Percentiles rank a stretch among this genome's conserved stretches.
Evolutionary conservation across 2,113 vertebrate species (phyloP).

Genomic region (Pteronura brasiliensis): DNA sequence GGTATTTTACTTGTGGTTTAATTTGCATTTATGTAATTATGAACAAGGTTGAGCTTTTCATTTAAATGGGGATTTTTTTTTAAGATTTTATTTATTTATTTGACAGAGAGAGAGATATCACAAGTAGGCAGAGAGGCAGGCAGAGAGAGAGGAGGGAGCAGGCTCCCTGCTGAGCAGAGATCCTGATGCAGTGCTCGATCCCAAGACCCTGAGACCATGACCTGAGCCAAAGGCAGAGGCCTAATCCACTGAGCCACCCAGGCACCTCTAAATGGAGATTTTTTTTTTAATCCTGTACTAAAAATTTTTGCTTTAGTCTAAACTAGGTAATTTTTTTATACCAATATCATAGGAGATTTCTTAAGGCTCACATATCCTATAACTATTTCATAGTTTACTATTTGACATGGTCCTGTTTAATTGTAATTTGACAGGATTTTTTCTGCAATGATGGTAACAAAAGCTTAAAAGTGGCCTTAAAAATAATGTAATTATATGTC

Average conservation of each 20-base stretch:
- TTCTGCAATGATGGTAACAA: neutral
- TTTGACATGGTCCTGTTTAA: neutral
- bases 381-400: neutral
- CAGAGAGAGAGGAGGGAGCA: too few species aligned
- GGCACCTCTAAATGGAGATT: neutral
- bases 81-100: too few species aligned
- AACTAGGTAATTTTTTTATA: constrained; percentile 5
- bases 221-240: too few species aligned
- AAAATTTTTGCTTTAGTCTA: neutral
- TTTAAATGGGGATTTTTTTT: neutral
- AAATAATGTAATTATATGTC: neutral
- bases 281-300: neutral
- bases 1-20: neutral
- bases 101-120: too few species aligned
- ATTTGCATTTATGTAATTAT: neutral
- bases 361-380: neutral
- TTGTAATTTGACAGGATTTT: neutral
- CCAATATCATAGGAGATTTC: neutral
- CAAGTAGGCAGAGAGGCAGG: too few species aligned
- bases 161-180: too few species aligned
- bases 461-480: neutral
- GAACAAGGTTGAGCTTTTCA: neutral
- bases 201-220: too few species aligned
- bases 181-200: too few species aligned
- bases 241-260: too few species aligned